These are phyloP conservation scores for Himalopsyche kuldschensis DNA, from an alignment of 2,888 invertebrate genomes.

Conservation along the genomic window DNA sequence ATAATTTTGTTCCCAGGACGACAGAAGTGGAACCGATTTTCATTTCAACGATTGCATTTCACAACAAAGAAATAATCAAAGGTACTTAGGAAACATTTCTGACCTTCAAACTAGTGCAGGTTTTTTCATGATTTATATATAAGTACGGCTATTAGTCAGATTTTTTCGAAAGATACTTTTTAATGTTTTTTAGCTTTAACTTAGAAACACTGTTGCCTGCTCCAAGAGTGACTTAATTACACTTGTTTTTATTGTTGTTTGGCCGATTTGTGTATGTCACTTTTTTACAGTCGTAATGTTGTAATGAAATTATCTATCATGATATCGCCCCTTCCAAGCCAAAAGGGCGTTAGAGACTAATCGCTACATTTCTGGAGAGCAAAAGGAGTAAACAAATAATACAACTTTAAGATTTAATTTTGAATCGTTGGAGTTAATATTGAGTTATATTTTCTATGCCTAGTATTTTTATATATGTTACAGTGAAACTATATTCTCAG, in stretches of 20 bases:
- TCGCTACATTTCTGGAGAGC: too few species aligned
- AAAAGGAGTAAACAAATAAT: too few species aligned
- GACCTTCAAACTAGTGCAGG: not conserved
- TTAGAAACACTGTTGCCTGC: not conserved
- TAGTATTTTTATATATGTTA: too few species aligned
- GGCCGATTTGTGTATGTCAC: not conserved
- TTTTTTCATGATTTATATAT: not conserved
- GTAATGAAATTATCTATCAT: not conserved
- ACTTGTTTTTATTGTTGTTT: not conserved
- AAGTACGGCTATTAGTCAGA: not conserved
- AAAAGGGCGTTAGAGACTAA: too few species aligned
- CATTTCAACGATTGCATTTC: slow-evolving; percentile 22
- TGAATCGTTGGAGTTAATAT: too few species aligned
- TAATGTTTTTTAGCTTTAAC: not conserved
- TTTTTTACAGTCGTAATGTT: not conserved
- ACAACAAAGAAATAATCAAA: slow-evolving; percentile 16
- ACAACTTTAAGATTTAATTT: too few species aligned
- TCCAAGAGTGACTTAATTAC: not conserved
- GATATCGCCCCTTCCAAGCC: too few species aligned
- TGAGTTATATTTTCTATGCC: too few species aligned
- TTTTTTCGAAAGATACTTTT: not conserved
- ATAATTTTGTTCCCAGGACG: slow-evolving; percentile 15
- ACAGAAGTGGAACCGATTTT: slow-evolving; percentile 12
- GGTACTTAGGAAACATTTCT: not conserved
- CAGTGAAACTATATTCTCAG: too few species aligned